Evolutionary conservation across 2,113 vertebrate genomes (phyloP).

Genomic region (Corydoras sp.): DNA sequence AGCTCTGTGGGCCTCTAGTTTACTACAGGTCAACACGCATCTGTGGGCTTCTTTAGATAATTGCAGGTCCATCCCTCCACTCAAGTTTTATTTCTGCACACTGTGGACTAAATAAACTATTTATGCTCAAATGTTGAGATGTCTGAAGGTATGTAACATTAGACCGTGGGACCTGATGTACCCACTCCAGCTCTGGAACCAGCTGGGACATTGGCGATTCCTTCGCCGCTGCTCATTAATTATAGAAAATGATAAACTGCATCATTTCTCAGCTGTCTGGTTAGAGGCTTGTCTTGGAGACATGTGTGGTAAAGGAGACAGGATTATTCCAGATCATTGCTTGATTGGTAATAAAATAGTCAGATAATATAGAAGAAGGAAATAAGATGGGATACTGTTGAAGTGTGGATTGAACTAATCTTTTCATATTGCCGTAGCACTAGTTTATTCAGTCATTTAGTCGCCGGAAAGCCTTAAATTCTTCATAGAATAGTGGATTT

Average conservation of each 20-base stretch:
- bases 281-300: constrained; percentile 53
- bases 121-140: constrained; percentile 57
- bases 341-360: too few relatives aligned
- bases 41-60: constrained; percentile 42
- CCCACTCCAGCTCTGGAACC: constrained; percentile 38
- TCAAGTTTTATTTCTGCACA: constrained; percentile 55
- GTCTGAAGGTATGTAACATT: constrained; percentile 60
- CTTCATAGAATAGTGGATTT: too few relatives aligned
- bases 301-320: constrained; percentile 49
- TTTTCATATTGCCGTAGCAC: too few relatives aligned
- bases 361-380: too few relatives aligned
- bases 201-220: constrained; percentile 55
- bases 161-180: constrained; percentile 46
- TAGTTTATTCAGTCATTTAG: too few relatives aligned
- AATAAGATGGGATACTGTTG: too few relatives aligned
- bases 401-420: too few relatives aligned
- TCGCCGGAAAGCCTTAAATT: too few relatives aligned
- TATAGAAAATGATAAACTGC: constrained; percentile 72
- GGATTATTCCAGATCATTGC: too few relatives aligned
- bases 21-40: constrained; percentile 46
- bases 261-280: constrained; percentile 66
- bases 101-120: constrained; percentile 56
- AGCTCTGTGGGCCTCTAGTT: constrained; percentile 51
- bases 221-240: constrained; percentile 66
- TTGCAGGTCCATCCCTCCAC: constrained; percentile 48